Base-by-base conservation (phyloP, 2,888 invertebrate species). In the Macrophya annulata region DNA sequence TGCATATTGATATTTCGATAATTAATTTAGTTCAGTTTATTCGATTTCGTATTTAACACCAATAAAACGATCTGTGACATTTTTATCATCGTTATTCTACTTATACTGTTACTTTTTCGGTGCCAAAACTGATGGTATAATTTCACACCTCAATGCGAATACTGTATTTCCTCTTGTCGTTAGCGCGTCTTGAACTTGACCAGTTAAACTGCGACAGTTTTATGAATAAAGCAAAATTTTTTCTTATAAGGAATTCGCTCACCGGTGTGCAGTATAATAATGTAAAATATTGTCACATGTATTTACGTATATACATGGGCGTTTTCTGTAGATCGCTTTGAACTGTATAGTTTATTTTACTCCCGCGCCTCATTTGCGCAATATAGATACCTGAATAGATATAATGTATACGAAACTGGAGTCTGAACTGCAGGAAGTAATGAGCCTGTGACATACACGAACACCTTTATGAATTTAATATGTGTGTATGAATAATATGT, bases 401-500 rank as follows among this genome's bases (percentile, higher is more conserved):
- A 74, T 74, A 74, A 1, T 6, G 37, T n/a, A 74, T 74, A 43
- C 72, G 72, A 74, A 74, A 45, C 72, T 21, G 72, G 1, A 31
- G 31, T 74, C 43, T 45, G 21, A 21, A 74, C 72, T 15, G 45
- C 45, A 74, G 72, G 72, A 74, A 74, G 72, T 43, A 74, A 74
- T n/a, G 72, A 45, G 72, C 45, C 21, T 74, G 72, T 74, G 72
- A 45, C 72, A 74, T 17, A 74, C n/a, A 74, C 45, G 43, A n/a
- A 15, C 2, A 45, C n/a, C 9, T 21, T 45, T 71, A 84, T 72
- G 17, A 84, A 84, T 21, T 17, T 59, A 51, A 15, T 84, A 74
- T 17, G 12, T 71, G 86, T 84, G 76, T 51, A 76, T 87, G 87
- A 85, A 88, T 86, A 85, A 12, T 74, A 4, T 45, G 43, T 74